Base-by-base conservation (phyloP, 2,113 vertebrate genomes). In the Nerophis ophidion region DNA sequence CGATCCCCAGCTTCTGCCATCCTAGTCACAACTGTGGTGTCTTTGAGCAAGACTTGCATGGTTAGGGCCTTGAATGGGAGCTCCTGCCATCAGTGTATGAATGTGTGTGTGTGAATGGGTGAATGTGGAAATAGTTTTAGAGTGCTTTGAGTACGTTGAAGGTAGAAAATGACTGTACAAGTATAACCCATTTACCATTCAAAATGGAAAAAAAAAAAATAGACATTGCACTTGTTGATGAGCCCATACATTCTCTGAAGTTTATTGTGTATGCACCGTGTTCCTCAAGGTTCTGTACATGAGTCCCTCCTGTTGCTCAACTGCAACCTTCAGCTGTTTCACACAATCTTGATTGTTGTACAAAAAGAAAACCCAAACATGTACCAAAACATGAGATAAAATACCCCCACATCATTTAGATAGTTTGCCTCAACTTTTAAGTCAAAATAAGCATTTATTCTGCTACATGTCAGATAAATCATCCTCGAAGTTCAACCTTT, bases 211-310 rank as follows among this genome's bases (percentile, higher is more conserved):
- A 26, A 3, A 26, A 26, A 26, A 26, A 26, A 26, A 26, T 40
- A 40, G 9, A 40, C 7, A 9, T 40, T 40, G 9, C 38, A 40
- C 38, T 40, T 40, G 7, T 9, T 53, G 5, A 16, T n/a, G 36
- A 54, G 4, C 36, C 35, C 26, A 26, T 26, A 54, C 14, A 36
- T 36, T 16, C 8, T n/a, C 45, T 10, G 0, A 70, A 65, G 54
- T 49, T 60, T 50, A 60, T 36, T 75, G 60, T 76, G 65, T 65
- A 52, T 63, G 50, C 48, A 38, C 54, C 58, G 35, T 57, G 1
- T 10, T 10, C 36, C 60, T 68, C 54, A 65, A 65, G 63, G 10
- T 40, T 72, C 33, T 4, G 5, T 53, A 49, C 55, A 1, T 1
- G 14, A 57, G 13, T 0, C 63, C 59, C 35, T 19, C 16, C 5